Conservation (phyloP, 1,140 invertebrate species). For the Halictus rubicundus region DNA sequence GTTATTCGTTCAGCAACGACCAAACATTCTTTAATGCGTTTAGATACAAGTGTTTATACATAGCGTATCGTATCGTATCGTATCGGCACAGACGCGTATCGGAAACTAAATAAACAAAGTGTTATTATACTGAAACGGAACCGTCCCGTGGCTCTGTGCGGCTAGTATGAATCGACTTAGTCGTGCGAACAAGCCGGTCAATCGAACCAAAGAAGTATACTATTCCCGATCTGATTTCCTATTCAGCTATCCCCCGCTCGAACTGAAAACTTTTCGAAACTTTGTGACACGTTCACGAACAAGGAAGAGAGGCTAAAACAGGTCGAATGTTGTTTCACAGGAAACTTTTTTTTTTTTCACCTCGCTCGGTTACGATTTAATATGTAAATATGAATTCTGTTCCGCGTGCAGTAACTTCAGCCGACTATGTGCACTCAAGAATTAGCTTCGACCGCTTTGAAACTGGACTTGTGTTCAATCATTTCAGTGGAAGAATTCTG, state of each 20-base stretch:
- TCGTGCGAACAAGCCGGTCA: constrained; percentile 29
- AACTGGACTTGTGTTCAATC: no score
- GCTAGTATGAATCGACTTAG: not conserved
- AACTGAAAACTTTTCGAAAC: constrained; percentile 42
- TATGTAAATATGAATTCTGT: not conserved
- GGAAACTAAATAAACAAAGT: no score
- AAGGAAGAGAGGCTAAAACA: not conserved
- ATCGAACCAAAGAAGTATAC: constrained; percentile 33
- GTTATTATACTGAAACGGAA: no score
- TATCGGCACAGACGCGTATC: no score
- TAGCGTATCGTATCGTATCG: no score
- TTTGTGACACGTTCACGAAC: constrained; percentile 52
- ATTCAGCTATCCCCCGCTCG: constrained; percentile 61
- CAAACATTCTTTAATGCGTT: no score
- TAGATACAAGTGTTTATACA: no score
- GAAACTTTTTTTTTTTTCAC: not conserved
- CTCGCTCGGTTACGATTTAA: not conserved
- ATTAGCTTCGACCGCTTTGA: no score
- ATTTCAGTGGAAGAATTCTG: no score
- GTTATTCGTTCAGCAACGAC: no score
- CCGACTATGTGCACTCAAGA: no score
- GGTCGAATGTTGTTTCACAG: not conserved
- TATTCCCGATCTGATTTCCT: constrained; percentile 29
- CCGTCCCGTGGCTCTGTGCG: no score
- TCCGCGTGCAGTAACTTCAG: not conserved